Conservation (phyloP, 2,888 invertebrate species). For the Hyles lineata region DNA sequence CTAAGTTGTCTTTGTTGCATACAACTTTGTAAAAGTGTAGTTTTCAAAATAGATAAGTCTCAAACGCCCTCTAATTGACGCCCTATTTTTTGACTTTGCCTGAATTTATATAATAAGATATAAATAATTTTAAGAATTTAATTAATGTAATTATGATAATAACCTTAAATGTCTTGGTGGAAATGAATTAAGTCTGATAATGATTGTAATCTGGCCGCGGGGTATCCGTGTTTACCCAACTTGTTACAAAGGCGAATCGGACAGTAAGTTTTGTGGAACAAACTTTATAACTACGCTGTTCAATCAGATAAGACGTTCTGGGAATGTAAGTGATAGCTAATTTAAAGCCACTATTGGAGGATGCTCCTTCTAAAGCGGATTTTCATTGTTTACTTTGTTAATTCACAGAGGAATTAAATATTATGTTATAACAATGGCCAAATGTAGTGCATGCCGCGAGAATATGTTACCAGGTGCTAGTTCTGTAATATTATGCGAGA, state of each 20-base stretch:
- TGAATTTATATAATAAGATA: too few species aligned
- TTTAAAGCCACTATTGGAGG: not conserved
- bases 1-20: too few species aligned
- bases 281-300: slow-evolving; percentile 35
- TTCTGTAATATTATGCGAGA: too few species aligned
- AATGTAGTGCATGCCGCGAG: too few species aligned
- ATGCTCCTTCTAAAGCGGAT: not conserved
- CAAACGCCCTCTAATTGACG: too few species aligned
- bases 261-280: slow-evolving; percentile 40
- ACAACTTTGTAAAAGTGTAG: too few species aligned
- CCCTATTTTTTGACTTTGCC: too few species aligned
- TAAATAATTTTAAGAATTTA: too few species aligned
- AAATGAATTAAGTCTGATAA: not conserved
- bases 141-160: not conserved
- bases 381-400: not conserved
- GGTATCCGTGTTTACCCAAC: slow-evolving; percentile 32
- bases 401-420: too few species aligned
- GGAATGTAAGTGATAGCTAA: slow-evolving; percentile 35
- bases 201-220: slow-evolving; percentile 27
- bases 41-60: too few species aligned
- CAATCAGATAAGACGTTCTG: slow-evolving; percentile 42
- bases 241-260: slow-evolving; percentile 28
- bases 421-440: too few species aligned
- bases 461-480: too few species aligned
- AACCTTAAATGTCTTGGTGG: not conserved